Conservation (phyloP, 2,113 vertebrate species). For the Mormyrus iriodes region DNA sequence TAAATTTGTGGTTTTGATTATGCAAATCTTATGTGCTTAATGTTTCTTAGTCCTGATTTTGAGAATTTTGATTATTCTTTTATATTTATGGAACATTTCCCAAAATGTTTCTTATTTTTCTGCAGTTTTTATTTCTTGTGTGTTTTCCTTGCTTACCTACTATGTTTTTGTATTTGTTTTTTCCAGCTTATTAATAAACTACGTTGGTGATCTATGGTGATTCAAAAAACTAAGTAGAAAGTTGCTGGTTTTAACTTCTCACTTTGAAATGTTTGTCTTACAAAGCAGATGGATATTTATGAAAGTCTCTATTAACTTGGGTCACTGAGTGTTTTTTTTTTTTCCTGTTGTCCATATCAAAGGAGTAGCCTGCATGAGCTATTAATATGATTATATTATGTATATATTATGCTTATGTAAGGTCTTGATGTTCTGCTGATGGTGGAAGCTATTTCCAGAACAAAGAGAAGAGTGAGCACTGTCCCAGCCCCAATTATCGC, state of each 20-base stretch:
- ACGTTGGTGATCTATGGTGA: neutral
- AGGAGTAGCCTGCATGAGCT: conserved; percentile 3
- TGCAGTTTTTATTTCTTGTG: neutral
- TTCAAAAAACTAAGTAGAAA: neutral
- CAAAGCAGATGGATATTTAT: neutral
- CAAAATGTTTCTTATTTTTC: neutral
- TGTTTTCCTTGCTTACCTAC: neutral
- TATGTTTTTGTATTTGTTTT: neutral
- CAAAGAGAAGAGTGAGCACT: neutral
- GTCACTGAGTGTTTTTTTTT: neutral
- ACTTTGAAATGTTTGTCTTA: neutral
- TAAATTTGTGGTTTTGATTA: neutral
- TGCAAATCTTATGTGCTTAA: neutral
- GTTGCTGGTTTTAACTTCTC: neutral
- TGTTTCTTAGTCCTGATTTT: neutral
- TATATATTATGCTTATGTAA: conserved; percentile 13
- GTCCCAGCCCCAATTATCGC: conserved; percentile 7
- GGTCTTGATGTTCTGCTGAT: neutral
- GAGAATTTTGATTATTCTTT: neutral
- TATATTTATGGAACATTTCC: no score
- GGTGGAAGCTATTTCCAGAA: neutral
- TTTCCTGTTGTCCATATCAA: neutral
- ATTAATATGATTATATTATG: conserved; percentile 19
- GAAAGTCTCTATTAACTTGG: neutral
- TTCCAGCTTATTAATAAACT: neutral